A percentile compares a stretch with the other conserved stretches of the same genome.
phyloP scores from a whole-genome alignment of 2,888 invertebrate species.

The Pandemis cinnamomeana region DNA sequence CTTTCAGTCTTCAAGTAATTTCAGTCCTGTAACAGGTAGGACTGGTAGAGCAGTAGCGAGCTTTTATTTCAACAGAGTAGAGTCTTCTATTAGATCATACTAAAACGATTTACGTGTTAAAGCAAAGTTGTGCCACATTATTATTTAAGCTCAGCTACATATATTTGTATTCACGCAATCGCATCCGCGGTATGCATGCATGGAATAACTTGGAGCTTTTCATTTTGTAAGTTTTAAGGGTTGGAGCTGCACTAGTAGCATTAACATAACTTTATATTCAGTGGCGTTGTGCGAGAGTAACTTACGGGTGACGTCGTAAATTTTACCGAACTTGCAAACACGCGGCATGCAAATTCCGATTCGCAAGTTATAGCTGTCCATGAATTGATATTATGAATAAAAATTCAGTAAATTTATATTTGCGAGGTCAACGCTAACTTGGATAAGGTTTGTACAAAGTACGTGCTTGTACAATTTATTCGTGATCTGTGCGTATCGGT shows the following conservation, averaged over 20 bases:
- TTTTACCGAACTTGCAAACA: conserved; percentile 77
- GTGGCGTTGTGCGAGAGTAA: conserved; percentile 67
- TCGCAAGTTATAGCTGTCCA: conserved; percentile 72
- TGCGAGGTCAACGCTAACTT: conserved; percentile 15
- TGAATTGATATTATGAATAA: conserved; percentile 58
- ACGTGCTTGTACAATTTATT: conserved; percentile 2
- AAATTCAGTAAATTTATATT: conserved; percentile 38
- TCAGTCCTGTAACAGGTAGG: too few species aligned
- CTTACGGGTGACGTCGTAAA: conserved; percentile 79
- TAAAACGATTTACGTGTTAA: conserved; percentile 22
- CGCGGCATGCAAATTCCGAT: conserved; percentile 72
- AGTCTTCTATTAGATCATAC: conserved; percentile 17
- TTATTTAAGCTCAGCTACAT: conserved; percentile 38
- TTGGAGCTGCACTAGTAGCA: conserved; percentile 70
- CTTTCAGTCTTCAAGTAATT: too few species aligned
- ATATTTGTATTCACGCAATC: conserved; percentile 50
- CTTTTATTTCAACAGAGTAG: not conserved
- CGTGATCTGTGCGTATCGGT: not conserved
- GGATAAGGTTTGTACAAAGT: conserved; percentile 2
- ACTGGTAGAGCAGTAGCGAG: not conserved
- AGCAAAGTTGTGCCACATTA: conserved; percentile 30
- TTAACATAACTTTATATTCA: conserved; percentile 83
- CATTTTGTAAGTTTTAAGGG: conserved; percentile 78
- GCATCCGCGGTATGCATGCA: conserved; percentile 56
- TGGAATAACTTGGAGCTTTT: conserved; percentile 61